Evolutionary conservation across 2,113 vertebrate genomes (phyloP).

Genomic region (Tupaia tana): DNA sequence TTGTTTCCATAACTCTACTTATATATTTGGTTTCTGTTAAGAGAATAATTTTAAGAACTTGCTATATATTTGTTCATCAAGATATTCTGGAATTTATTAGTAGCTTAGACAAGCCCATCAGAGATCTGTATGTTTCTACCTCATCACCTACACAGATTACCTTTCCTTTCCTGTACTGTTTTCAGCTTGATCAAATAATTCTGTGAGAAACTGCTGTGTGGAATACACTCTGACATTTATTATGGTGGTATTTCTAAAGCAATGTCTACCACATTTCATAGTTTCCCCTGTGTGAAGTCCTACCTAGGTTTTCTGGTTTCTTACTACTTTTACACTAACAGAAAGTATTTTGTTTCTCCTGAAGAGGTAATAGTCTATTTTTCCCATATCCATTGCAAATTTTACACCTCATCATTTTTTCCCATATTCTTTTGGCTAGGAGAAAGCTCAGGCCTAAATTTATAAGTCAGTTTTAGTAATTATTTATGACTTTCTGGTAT

Average conservation of each 20-base stretch:
- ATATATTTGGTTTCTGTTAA: background rate
- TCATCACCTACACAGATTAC: background rate
- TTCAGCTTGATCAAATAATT: slow-evolving; percentile 22
- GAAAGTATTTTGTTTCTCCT: slow-evolving; percentile 24
- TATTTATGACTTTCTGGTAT: background rate
- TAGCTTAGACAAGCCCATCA: background rate
- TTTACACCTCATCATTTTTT: slow-evolving; percentile 3
- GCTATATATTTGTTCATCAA: slow-evolving; percentile 8
- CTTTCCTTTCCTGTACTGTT: background rate
- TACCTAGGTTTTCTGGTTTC: slow-evolving; percentile 1
- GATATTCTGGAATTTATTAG: background rate
- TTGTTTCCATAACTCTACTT: background rate
- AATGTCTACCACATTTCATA: background rate
- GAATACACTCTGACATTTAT: background rate
- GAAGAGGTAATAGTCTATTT: background rate
- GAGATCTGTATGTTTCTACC: background rate
- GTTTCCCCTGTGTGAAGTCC: background rate
- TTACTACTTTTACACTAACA: slow-evolving; percentile 16
- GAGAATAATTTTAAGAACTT: slow-evolving; percentile 4
- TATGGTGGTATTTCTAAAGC: background rate
- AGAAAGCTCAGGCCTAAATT: slow-evolving; percentile 39
- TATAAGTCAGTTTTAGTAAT: background rate
- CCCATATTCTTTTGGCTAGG: slow-evolving; percentile 1
- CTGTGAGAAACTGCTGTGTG: slow-evolving; percentile 17
- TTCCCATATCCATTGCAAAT: slow-evolving; percentile 13